Evolutionary conservation across 1,140 invertebrate species (phyloP), one percentile per base, ranked within the genome.

Genomic region (Drosophila varians): DNA sequence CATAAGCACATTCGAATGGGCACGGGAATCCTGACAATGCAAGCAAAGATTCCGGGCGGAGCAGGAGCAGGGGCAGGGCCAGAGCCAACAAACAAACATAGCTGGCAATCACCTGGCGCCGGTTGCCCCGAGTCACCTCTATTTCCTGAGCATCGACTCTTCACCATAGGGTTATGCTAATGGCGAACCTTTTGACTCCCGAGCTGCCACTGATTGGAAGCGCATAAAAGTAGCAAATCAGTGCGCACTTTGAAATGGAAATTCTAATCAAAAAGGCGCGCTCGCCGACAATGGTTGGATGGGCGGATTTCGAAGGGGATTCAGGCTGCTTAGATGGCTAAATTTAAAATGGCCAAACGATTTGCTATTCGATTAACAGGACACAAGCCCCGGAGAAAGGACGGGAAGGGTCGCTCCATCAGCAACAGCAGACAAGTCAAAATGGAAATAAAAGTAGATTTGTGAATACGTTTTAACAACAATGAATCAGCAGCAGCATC

Each of bases 211-310:
- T 82, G 77, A 83, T 83, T 83, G 77, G 73, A 86, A 88, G 80
- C 73, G 77, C 77, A 84, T 76, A 70, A 87, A 84, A 88, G 76
- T 82, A 88, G 82, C 76, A 82, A 86, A 87, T 88, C 83, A 88
- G 68, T 64, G 69, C 36, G 58, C 76, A 86, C 69, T 86, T 86
- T 86, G 80, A 87, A 86, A 86, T 87, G 75, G 83, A 86, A 86
- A 86, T 86, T 83, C 77, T 87, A 86, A 87, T 87, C 83, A 82
- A 86, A 76, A 89, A 65, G 55, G 16, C 43, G 61, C 62, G 45
- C 61, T 31, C 26, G 34, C 49, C 51, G 56, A 49, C 36, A 42
- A 47, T 65, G 46, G 36, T 19, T 28, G 26, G 36, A 23, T 21
- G 34, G 51, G 14, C 11, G 1, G 11, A 8, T 42, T n/a, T n/a